Evolutionary conservation across 1,140 invertebrate species (phyloP).

Genomic region (Meloidogyne hapla): DNA sequence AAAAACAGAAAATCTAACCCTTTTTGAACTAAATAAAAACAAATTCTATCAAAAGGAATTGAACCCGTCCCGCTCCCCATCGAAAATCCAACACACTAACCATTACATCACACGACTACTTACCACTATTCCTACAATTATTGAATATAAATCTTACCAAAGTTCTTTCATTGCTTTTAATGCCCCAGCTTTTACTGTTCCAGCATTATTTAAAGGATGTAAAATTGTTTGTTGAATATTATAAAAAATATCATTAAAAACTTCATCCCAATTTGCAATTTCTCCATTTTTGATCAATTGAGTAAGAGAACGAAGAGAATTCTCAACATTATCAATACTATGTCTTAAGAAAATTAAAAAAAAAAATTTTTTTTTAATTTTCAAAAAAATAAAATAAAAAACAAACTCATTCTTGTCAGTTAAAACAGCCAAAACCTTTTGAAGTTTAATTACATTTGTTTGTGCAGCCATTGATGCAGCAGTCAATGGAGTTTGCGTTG

Average conservation of each 20-base stretch:
- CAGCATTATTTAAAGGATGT: constrained; percentile 65
- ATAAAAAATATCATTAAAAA: constrained; percentile 74
- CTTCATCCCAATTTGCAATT: constrained; percentile 67
- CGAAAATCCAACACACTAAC: not conserved
- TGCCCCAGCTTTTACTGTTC: constrained; percentile 15
- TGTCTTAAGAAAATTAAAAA: constrained; percentile 10
- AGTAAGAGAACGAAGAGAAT: constrained; percentile 31
- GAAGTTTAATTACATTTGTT: not conserved
- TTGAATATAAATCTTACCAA: constrained; percentile 23
- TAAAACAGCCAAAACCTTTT: not conserved
- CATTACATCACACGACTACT: not conserved
- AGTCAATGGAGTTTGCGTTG: not conserved
- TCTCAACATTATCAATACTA: constrained; percentile 46
- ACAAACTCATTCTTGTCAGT: not conserved
- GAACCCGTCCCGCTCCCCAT: not conserved
- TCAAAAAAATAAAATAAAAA: no score
- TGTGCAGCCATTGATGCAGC: not conserved
- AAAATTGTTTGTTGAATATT: constrained; percentile 74
- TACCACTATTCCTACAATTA: no score
- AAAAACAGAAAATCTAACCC: not conserved
- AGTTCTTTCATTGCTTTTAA: constrained; percentile 45
- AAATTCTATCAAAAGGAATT: not conserved
- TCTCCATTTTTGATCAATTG: constrained; percentile 65
- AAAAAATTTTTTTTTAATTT: not conserved
- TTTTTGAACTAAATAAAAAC: not conserved